phyloP scores from a whole-genome alignment of 2,113 vertebrate genomes.

The Myocastor coypus region DNA sequence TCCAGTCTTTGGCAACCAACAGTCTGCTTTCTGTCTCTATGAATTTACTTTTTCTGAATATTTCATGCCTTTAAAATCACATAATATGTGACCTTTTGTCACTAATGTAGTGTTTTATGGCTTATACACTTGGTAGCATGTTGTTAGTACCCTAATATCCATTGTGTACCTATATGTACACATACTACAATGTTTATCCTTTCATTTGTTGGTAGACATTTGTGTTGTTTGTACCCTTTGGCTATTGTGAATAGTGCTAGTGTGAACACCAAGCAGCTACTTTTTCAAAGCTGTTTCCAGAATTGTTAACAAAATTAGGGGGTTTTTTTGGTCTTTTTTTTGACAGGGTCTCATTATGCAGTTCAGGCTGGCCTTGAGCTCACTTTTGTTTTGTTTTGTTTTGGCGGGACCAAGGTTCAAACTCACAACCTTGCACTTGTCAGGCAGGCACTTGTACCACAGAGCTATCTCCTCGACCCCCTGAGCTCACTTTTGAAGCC shows the following conservation, averaged over 20 bases:
- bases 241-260: not conserved
- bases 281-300: constrained; percentile 51
- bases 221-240: not conserved
- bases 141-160: not conserved
- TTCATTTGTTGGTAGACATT: constrained; percentile 20
- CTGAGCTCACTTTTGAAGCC: no score
- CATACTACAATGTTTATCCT: not conserved
- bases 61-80: constrained; percentile 24
- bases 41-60: constrained; percentile 45
- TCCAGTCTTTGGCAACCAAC: not conserved
- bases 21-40: not conserved
- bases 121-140: constrained; percentile 1
- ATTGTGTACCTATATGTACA: not conserved
- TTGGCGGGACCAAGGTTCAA: no score
- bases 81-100: constrained; percentile 4
- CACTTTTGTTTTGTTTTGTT: no score
- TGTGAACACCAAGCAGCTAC: constrained; percentile 25
- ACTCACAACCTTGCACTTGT: no score
- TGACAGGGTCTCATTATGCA: no score
- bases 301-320: constrained; percentile 41
- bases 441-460: no score
- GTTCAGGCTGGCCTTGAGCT: no score
- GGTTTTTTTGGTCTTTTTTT: no score
- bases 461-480: no score
- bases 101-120: constrained; percentile 5